Base-by-base conservation (phyloP, 2,797 vertebrate genomes). In the Benthosema pterotum region DNA sequence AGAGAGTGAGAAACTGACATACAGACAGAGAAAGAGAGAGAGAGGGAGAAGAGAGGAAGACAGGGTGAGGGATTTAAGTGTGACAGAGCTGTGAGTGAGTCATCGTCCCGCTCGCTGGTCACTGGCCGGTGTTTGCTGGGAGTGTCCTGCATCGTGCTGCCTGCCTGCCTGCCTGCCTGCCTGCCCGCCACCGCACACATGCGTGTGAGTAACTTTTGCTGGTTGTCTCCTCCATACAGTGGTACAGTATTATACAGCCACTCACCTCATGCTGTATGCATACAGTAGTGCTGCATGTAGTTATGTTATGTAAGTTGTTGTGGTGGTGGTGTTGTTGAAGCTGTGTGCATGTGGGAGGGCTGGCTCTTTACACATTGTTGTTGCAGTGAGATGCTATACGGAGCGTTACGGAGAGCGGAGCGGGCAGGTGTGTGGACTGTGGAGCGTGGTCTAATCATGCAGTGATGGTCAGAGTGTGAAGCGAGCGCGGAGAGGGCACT, bases 301-400 rank as follows among this genome's bases (percentile, higher is more conserved):
- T 65, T 58, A n/a, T n/a, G 75, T 89, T 88, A 87, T 83, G 83
- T 82, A 83, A 86, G 87, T 79, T 89, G 83, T 87, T 84, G 80
- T 84, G 80, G 65, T 75, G 80, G 65, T 75, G 71, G 77, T 72
- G 49, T n/a, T 42, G 42, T 42, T 80, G 70, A 83, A 77, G 74
- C 82, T n/a, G 71, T 69, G 75, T 83, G 83, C 80, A 72, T 58
- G 61, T 57, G 53, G 62, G 69, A 79, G 64, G 60, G 72, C 54
- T 71, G 6, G 32, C 32, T 38, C 7, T 32, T 38, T 38, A 38
- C 32, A 11, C n/a, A n/a, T n/a, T 8, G 32, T 8, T 38, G 32
- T 63, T 5, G 77, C 2, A 15, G 72, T 25, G 60, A 63, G 52
- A 62, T 28, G 25, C 51, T 55, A 12, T 17, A 32, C n/a, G 43